Base-by-base conservation (phyloP, 2,888 invertebrate species). In the Hydroisotoma schaefferi region DNA sequence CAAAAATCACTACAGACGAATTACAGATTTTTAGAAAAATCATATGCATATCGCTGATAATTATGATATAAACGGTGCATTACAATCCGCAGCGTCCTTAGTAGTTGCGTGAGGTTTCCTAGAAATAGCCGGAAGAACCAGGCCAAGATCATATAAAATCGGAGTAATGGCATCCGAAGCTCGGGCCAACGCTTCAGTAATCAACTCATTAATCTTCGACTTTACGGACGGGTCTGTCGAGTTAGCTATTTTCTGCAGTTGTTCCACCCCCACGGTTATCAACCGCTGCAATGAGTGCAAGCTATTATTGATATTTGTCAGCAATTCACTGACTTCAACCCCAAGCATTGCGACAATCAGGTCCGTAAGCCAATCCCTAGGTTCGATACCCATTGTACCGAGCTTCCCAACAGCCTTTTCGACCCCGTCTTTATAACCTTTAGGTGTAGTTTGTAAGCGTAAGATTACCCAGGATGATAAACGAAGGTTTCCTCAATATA, bases 1-100 rank as follows among this genome's bases (percentile, higher is more conserved):
- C 56, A 22, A 43, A 55, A 15, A 67, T 59, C 4, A 67, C 60
- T 57, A 18, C 2, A 44, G 27, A 44, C n/a, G n/a, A n/a, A n/a
- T n/a, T n/a, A n/a, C n/a, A n/a, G n/a, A n/a, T 15, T 33, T 4
- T 18, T 28, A 27, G 37, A 55, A 20, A 56, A 56, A 57, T 10
- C 25, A n/a, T 25, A 23, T 33, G 18, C 22, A 29, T 8, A 20
- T 2, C 5, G 20, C 15, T 25, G 25, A 47, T 22, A 40, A 27
- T 51, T n/a, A n/a, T n/a, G n/a, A n/a, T n/a, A n/a, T n/a, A n/a
- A n/a, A n/a, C n/a, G n/a, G n/a, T n/a, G n/a, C 4, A 52, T 58
- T 53, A 58, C 58, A 44, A 26, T 58, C 58, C 20, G 58, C 27
- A 27, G 57, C 23, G 26, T 46, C 54, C n/a, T 29, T 43, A 10